phyloP scores from a whole-genome alignment of 2,888 invertebrate genomes.

The Stegophylla sp. region DNA sequence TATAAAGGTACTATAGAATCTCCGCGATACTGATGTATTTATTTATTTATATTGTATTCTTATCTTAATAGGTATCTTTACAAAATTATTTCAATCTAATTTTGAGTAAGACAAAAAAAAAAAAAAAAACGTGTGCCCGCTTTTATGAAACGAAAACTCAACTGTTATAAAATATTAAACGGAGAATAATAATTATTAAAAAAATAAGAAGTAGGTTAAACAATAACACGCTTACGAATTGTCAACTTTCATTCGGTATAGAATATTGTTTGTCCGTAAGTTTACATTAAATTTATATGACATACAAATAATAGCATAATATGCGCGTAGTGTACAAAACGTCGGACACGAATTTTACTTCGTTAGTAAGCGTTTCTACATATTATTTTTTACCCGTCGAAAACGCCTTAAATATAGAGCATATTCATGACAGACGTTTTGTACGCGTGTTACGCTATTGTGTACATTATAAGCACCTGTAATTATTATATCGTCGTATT shows the following conservation, averaged over 20 bases:
- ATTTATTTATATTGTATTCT: too few species aligned
- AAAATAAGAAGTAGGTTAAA: constrained; percentile 27
- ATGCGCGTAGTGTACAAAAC: neutral
- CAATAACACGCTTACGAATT: constrained; percentile 28
- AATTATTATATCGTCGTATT: neutral
- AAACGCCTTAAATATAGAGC: neutral
- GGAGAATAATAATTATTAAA: neutral
- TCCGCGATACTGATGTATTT: too few species aligned
- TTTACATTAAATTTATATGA: neutral
- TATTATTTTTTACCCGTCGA: too few species aligned
- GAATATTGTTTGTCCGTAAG: neutral
- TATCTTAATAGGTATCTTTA: neutral
- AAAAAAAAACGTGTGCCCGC: neutral
- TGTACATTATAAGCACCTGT: neutral
- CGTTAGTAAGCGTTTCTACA: neutral
- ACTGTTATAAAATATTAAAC: constrained; percentile 19
- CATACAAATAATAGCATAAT: neutral
- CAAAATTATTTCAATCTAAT: neutral
- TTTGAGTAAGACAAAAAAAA: neutral
- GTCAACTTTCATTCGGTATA: constrained; percentile 24
- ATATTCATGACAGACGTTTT: neutral
- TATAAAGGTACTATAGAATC: too few species aligned
- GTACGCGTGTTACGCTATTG: neutral
- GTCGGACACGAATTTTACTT: constrained; percentile 3
- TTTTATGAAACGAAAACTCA: too few species aligned